Base-by-base conservation (phyloP, 1,140 invertebrate species). In the Drosophila mojavensis region DNA sequence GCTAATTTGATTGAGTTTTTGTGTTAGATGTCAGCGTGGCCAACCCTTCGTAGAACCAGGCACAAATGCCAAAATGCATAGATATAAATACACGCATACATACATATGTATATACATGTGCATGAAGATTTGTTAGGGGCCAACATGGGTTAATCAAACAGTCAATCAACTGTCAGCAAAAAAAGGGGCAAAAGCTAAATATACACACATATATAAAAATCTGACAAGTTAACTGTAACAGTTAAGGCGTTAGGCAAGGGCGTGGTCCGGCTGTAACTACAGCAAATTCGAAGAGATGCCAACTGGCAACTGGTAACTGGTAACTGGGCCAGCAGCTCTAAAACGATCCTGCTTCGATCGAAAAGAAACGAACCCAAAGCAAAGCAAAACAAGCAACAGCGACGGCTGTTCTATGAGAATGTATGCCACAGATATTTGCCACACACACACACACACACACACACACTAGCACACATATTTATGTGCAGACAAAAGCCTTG, bases 1-100 rank as follows among this genome's bases (percentile, higher is more conserved):
- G 66, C 77, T 84, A 89, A 88, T 88, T 89, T 88, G 84, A 88
- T 88, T 89, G 84, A 88, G 80, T 88, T 88, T 71, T 69, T 80
- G 70, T 88, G 84, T 88, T 68, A 60, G 65, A 69, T 88, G 84
- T 88, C 84, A 88, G 55, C 41, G 9, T 6, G 33, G 1, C 33
- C n/a, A 60, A 43, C 58, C 26, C 30, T 60, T 47, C 43, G 15
- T 30, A 9, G 9, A 60, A 60, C 47, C 47, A 60, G 58, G n/a
- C 43, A 3, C 43, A 47, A 41, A 60, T 39, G 3, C 10, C 36
- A 7, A 33, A 6, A 39, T 4, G 11, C 3, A 39, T 11, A 39
- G 11, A 13, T 39, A 39, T 30, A 30, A 30, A 30, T 30, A 30
- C 5, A 28, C 3, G 5, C 3, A 30, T 30, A 30, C 4, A 30